phyloP scores from a whole-genome alignment of 2,797 vertebrate species.

The Coregonus sp. region DNA sequence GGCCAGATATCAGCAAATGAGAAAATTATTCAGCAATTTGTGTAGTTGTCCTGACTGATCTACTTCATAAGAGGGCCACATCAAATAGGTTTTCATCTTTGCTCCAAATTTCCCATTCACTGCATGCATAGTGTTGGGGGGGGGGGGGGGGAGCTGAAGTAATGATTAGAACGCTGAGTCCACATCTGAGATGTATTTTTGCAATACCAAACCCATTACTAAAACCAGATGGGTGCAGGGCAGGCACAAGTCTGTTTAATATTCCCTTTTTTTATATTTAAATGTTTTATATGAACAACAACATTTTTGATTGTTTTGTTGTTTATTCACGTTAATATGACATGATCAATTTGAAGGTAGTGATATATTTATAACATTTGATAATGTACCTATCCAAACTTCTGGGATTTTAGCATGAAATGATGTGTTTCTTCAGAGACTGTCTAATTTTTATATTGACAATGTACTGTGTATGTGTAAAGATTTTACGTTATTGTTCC shows the following conservation, averaged over 20 bases:
- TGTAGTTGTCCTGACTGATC: too few species aligned
- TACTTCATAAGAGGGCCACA: too few species aligned
- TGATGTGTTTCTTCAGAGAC: neutral
- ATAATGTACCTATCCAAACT: slow-evolving; percentile 4
- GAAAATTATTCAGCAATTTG: too few species aligned
- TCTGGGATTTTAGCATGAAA: slow-evolving; percentile 3
- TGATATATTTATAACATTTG: slow-evolving; percentile 35
- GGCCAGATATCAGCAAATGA: too few species aligned
- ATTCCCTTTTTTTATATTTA: slow-evolving; percentile 63
- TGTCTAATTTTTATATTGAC: neutral
- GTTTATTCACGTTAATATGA: slow-evolving; percentile 49
- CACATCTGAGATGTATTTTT: slow-evolving; percentile 78
- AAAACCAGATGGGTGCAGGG: slow-evolving; percentile 69
- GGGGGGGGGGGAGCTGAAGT: too few species aligned
- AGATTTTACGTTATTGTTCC: slow-evolving; percentile 18
- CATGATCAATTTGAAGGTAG: slow-evolving; percentile 37
- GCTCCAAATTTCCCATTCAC: too few species aligned
- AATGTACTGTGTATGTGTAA: slow-evolving; percentile 18
- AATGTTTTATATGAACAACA: slow-evolving; percentile 41
- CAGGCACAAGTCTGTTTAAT: slow-evolving; percentile 52
- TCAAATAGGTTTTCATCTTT: too few species aligned
- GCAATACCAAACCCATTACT: slow-evolving; percentile 66
- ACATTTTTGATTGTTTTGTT: slow-evolving; percentile 43
- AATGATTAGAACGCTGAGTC: slow-evolving; percentile 34
- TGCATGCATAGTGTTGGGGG: slow-evolving; percentile 20